These are phyloP conservation scores for Pseudococcus viburni DNA, from an alignment of 2,888 invertebrate genomes.

Conservation along the genomic window DNA sequence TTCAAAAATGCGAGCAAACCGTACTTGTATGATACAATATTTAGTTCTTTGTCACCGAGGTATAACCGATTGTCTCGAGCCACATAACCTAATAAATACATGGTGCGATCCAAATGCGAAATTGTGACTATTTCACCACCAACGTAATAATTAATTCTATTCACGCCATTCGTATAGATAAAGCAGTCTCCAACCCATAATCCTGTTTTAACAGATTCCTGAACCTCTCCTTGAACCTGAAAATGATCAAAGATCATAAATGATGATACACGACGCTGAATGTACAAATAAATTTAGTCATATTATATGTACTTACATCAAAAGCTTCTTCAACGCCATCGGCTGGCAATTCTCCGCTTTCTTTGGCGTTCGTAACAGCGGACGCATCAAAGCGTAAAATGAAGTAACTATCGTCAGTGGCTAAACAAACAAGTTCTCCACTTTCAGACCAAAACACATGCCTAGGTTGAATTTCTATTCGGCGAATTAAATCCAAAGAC, in stretches of 20 bases:
- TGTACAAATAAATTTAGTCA: neutral
- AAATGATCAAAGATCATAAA: constrained; percentile 65
- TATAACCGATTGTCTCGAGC: constrained; percentile 96
- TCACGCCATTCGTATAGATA: constrained; percentile 98
- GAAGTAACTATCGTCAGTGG: constrained; percentile 95
- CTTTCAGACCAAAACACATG: constrained; percentile 98
- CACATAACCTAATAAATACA: constrained; percentile 97
- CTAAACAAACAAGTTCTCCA: constrained; percentile 92
- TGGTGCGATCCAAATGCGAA: constrained; percentile 95
- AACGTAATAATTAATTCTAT: constrained; percentile 98
- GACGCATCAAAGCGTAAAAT: constrained; percentile 90
- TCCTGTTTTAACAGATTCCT: constrained; percentile 93
- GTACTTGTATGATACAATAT: constrained; percentile 91
- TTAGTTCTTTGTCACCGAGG: constrained; percentile 97
- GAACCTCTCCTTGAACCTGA: constrained; percentile 87
- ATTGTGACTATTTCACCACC: constrained; percentile 99
- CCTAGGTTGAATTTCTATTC: constrained; percentile 96
- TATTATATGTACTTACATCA: constrained; percentile 76
- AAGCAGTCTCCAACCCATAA: constrained; percentile 99
- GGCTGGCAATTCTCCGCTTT: constrained; percentile 74
- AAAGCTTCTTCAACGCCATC: constrained; percentile 97
- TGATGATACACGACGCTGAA: neutral
- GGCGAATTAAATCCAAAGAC: constrained; percentile 87
- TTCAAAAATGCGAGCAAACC: neutral
- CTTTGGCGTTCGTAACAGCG: constrained; percentile 83